Base-by-base conservation (phyloP, 1,140 invertebrate species). In the Meloidogyne floridensis region DNA sequence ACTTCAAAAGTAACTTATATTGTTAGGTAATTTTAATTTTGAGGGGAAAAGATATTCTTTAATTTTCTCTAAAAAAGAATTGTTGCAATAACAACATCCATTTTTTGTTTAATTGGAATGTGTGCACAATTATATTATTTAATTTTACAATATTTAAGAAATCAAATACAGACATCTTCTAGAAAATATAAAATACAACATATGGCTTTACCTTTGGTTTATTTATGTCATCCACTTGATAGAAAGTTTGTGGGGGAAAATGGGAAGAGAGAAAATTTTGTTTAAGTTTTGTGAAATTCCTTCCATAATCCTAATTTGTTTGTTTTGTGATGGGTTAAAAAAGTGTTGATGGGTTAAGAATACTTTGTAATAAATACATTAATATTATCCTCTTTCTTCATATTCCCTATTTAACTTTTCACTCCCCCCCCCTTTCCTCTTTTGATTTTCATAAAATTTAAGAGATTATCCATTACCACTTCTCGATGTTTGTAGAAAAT, bases 121-220 rank as follows among this genome's bases (percentile, higher is more conserved):
- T 42, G 20, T 69, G 81, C 79, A n/a, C 81, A 82, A 43, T n/a
- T 82, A 15, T 59, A 51, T 10, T 82, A 82, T 74, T 53, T 82
- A 53, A 56, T 82, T 42, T n/a, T 56, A 18, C 81, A 82, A 54
- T 82, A 82, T 54, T 15, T 82, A 43, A 20, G 43, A 32, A 72
- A 79, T 74, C 80, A 73, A 11, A 15, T 82, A 10, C 70, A 75
- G 18, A 81, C 74, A 13, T 82, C 81, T 13, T 70, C 71, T 18
- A 56, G 47, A 42, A 72, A 82, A 47, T 73, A 82, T 47, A 18
- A 18, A 59, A 51, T 82, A n/a, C 42, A 82, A 13, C 54, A 56
- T 9, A 69, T 82, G 70, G 18, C 81, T 10, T 47, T 82, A 42
- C 81, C 81, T 6, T 47, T 82, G 13, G 79, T 82, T 32, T 82